Percentiles rank a stretch among this genome's conserved stretches.
These are phyloP conservation scores for Frieseomelitta varia DNA, from an alignment of 1,140 invertebrate genomes.

Conservation along the genomic window DNA sequence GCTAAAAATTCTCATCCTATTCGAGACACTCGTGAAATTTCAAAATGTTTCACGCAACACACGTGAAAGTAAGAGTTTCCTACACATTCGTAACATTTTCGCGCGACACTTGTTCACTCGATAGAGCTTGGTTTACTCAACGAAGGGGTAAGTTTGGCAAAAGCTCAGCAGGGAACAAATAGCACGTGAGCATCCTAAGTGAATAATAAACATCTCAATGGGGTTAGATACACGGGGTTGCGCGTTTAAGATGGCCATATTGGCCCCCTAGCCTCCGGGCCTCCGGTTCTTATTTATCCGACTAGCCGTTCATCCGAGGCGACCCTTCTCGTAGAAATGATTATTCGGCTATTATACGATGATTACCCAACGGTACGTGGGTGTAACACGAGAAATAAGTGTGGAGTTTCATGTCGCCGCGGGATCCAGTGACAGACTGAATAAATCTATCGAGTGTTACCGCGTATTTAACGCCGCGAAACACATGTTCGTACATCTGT, in stretches of 20 bases:
- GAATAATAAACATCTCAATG: conserved; percentile 77
- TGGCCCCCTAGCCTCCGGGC: conserved; percentile 74
- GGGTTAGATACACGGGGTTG: conserved; percentile 66
- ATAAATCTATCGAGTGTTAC: conserved; percentile 72
- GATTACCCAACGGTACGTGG: conserved; percentile 78
- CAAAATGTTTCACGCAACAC: too few relatives aligned
- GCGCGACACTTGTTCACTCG: not conserved
- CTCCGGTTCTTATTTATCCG: conserved; percentile 59
- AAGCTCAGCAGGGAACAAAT: conserved; percentile 66
- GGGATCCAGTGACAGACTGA: conserved; percentile 77
- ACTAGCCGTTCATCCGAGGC: not conserved
- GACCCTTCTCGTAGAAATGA: conserved; percentile 66
- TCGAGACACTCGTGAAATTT: too few relatives aligned
- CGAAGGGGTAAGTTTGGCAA: conserved; percentile 49
- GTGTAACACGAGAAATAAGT: conserved; percentile 79
- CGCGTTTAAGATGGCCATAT: conserved; percentile 75
- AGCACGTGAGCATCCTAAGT: conserved; percentile 76
- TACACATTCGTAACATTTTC: not conserved
- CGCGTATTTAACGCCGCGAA: conserved; percentile 72
- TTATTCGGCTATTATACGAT: conserved; percentile 79
- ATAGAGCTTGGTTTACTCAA: conserved; percentile 13
- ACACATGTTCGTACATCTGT: conserved; percentile 79
- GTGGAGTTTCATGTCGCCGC: conserved; percentile 69
- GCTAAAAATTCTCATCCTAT: too few relatives aligned
- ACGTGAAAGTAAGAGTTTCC: too few relatives aligned